Evolutionary conservation across 1,140 invertebrate species (phyloP).

Genomic region (Zaprionus kolodkinae): DNA sequence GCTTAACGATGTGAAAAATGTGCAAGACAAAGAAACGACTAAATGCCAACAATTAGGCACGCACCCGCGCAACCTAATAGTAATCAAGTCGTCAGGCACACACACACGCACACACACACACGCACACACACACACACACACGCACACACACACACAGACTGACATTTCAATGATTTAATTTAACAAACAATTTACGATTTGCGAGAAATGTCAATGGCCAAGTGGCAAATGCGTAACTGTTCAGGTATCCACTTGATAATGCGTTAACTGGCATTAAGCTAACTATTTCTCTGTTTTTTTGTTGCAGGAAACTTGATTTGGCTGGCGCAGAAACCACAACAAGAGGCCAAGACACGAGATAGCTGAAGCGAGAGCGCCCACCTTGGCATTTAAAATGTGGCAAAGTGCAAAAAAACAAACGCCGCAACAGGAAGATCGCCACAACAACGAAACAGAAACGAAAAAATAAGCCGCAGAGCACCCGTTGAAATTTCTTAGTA

Average conservation of each 20-base stretch:
- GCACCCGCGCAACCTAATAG: constrained; percentile 61
- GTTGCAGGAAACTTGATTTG: constrained; percentile 55
- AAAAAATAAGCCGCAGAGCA: constrained; percentile 36
- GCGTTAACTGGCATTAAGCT: constrained; percentile 62
- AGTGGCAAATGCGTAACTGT: constrained; percentile 36
- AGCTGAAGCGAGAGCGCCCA: constrained; percentile 30
- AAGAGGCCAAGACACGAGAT: constrained; percentile 31
- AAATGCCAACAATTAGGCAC: constrained; percentile 70
- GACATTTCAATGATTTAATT: constrained; percentile 77
- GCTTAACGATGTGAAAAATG: constrained; percentile 76
- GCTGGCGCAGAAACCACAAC: constrained; percentile 11
- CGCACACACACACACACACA: constrained; percentile 7
- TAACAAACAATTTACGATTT: constrained; percentile 54
- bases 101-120: constrained; percentile 13
- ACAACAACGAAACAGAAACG: not conserved
- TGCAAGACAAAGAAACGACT: constrained; percentile 64
- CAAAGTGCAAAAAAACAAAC: constrained; percentile 65
- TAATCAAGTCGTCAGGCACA: constrained; percentile 19
- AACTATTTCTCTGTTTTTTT: constrained; percentile 31
- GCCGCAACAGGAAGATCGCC: constrained; percentile 69
- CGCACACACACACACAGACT: constrained; percentile 28
- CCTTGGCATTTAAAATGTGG: constrained; percentile 74
- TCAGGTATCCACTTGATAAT: constrained; percentile 30
- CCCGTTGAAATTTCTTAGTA: constrained; percentile 75
- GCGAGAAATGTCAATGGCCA: constrained; percentile 49